A percentile compares a stretch with the other conserved stretches of the same genome.
Conservation (phyloP, 2,113 vertebrate species). For the Aythya baeri region DNA sequence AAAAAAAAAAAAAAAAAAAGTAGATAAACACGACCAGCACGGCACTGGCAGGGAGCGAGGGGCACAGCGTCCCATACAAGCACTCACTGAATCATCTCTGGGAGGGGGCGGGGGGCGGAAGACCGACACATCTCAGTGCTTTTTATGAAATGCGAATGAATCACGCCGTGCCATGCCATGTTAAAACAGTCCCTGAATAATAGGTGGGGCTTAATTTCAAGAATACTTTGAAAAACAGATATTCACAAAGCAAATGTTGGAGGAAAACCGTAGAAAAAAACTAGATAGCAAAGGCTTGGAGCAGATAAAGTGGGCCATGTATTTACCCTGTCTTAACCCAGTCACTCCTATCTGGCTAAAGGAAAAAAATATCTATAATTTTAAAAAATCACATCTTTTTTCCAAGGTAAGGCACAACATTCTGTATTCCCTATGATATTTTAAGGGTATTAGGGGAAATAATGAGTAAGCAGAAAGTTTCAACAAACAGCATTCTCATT, state of each 20-base stretch:
- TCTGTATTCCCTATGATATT: not conserved
- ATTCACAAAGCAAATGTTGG: not conserved
- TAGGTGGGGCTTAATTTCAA: not conserved
- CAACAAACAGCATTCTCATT: not conserved
- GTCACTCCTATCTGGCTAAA: not conserved
- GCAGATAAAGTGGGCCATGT: not conserved
- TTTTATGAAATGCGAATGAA: not conserved
- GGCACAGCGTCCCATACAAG: not conserved
- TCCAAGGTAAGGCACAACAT: not conserved
- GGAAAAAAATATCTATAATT: not conserved
- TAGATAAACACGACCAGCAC: not conserved
- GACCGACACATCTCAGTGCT: not conserved
- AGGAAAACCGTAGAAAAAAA: not conserved
- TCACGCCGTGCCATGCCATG: not conserved
- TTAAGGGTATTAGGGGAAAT: not conserved
- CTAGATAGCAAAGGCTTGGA: not conserved
- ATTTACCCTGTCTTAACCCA: not conserved
- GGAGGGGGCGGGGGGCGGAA: not conserved
- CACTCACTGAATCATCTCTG: slow-evolving; percentile 30
- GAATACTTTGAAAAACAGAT: not conserved
- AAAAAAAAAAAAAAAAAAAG: not conserved
- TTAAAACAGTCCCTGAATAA: not conserved
- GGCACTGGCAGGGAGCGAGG: not conserved
- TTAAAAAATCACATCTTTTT: not conserved
- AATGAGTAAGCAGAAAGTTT: not conserved